Base-by-base conservation (phyloP, 2,113 vertebrate genomes). In the Megalops atlanticus region DNA sequence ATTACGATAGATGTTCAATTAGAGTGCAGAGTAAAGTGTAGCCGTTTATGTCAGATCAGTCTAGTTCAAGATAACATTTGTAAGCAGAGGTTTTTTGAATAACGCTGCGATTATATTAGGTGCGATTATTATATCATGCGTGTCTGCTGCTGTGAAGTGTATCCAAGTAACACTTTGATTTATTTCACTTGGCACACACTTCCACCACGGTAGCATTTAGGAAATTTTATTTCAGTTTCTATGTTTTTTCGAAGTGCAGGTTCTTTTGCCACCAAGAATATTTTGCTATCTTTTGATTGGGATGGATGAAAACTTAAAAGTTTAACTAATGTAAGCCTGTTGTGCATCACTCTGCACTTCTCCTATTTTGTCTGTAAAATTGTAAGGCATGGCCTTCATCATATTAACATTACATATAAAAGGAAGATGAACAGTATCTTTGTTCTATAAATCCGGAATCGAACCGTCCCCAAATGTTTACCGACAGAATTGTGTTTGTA, bases 281-380 rank as follows among this genome's bases (percentile, higher is more conserved):
- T 94, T n/a, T 94, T n/a, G n/a, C n/a, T n/a, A n/a, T n/a, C n/a
- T n/a, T n/a, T n/a, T n/a, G n/a, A n/a, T n/a, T n/a, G n/a, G n/a
- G n/a, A n/a, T n/a, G n/a, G n/a, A n/a, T n/a, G n/a, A n/a, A n/a
- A n/a, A n/a, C n/a, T n/a, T n/a, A n/a, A n/a, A n/a, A n/a, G n/a
- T n/a, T n/a, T n/a, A 95, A 94, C 93, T 95, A 95, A n/a, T n/a
- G n/a, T n/a, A n/a, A n/a, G n/a, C 95, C 95, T 93, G 95, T 95
- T 93, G 45, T 49, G 45, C 45, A 8, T 49, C 45, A 16, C 8
- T 16, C 45, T n/a, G n/a, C n/a, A n/a, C n/a, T n/a, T n/a, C n/a
- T n/a, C n/a, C n/a, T n/a, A n/a, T n/a, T n/a, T n/a, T n/a, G n/a
- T n/a, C n/a, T n/a, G n/a, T n/a, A n/a, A n/a, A n/a, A n/a, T n/a